Percentiles rank a stretch among this genome's conserved stretches.
phyloP scores from a whole-genome alignment of 2,888 invertebrate species.

The Scaptodrosophila latifasciaeformis region DNA sequence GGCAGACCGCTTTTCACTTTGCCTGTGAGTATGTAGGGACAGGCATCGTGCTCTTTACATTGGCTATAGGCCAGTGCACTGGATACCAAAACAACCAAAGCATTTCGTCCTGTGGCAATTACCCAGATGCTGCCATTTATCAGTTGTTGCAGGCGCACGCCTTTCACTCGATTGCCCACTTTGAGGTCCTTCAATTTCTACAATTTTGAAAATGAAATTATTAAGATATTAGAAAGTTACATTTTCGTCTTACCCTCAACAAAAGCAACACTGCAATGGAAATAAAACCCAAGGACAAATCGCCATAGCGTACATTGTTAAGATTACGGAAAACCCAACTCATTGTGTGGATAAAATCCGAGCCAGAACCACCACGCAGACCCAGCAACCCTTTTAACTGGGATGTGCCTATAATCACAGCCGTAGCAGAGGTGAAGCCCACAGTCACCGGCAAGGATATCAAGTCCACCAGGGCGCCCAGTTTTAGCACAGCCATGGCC shows the following conservation, averaged over 20 bases:
- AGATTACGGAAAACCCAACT: slow-evolving; percentile 83
- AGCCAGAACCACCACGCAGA: slow-evolving; percentile 81
- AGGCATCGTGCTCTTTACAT: slow-evolving; percentile 49
- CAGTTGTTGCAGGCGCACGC: slow-evolving; percentile 65
- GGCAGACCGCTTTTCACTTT: slow-evolving; percentile 83
- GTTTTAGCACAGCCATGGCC: slow-evolving; percentile 86
- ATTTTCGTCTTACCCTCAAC: slow-evolving; percentile 80
- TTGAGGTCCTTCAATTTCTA: slow-evolving; percentile 64
- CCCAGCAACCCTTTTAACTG: slow-evolving; percentile 87
- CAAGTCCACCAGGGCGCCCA: slow-evolving; percentile 91
- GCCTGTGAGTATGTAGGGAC: slow-evolving; percentile 85
- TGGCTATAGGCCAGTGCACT: slow-evolving; percentile 81
- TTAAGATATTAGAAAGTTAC: neutral
- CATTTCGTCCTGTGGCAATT: slow-evolving; percentile 88
- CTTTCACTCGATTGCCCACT: slow-evolving; percentile 35
- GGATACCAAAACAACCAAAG: slow-evolving; percentile 82
- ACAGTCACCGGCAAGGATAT: slow-evolving; percentile 93
- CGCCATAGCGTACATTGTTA: slow-evolving; percentile 81
- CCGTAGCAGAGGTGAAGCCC: slow-evolving; percentile 93
- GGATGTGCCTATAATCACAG: slow-evolving; percentile 90
- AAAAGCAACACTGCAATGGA: slow-evolving; percentile 85
- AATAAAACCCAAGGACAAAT: slow-evolving; percentile 82
- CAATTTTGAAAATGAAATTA: neutral
- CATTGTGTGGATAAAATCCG: slow-evolving; percentile 85
- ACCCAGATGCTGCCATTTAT: slow-evolving; percentile 83